Base-by-base conservation (phyloP, 2,797 vertebrate genomes). In the Pangasius mekongensis region DNA sequence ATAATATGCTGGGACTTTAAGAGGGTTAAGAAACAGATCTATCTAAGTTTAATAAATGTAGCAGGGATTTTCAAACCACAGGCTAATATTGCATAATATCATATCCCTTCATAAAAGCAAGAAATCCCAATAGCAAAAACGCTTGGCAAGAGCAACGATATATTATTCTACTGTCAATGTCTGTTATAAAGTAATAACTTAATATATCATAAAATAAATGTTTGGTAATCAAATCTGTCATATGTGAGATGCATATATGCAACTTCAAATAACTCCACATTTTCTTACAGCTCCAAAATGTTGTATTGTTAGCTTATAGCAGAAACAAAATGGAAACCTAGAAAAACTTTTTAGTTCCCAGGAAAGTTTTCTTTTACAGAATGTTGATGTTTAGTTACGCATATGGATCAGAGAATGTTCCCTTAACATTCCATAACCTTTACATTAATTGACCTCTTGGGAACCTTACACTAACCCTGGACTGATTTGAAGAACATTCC, bases 41-140 rank as follows among this genome's bases (percentile, higher is more conserved):
- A 83, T 64, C 36, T 47, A 80, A 80, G 20, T 56, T 83, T 64
- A 83, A 64, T 64, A 43, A 62, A 27, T 43, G 33, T 62, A 27
- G 22, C 36, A 27, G 33, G 22, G 22, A 36, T 27, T 24, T 60
- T 82, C 22, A 60, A 43, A 82, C 22, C 33, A 62, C 10, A 60
- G 52, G 20, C 54, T 60, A 81, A 81, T 39, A 39, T 60, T 7
- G 33, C 56, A 82, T 39, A 60, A 81, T 62, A 82, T 30, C 74
- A 54, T 7, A 62, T 60, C 11, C 22, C 33, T 82, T 62, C 33
- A 43, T 58, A 58, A 80, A 58, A 58, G 52, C 52, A 81, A 56
- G 52, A 33, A 78, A 56, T 58, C 20, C n/a, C 77, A 56, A 22
- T 5, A 20, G n/a, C 52, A 81, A 78, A 78, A 78, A 14, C 2